These are phyloP conservation scores for Piaya cayana DNA, from an alignment of 2,113 vertebrate species.

Conservation along the genomic window DNA sequence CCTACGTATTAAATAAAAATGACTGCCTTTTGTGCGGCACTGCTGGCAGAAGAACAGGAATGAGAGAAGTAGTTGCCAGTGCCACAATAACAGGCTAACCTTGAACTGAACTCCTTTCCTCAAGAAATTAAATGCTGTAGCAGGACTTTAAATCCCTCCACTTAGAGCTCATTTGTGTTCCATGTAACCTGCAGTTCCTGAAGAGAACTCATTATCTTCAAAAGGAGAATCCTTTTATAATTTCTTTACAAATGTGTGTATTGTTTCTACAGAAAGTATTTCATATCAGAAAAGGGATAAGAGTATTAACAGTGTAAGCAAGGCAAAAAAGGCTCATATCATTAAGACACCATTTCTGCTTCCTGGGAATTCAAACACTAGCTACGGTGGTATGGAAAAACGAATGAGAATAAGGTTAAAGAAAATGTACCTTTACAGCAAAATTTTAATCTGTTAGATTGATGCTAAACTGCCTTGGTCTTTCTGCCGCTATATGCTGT, in stretches of 20 bases:
- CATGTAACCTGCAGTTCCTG: conserved; percentile 84
- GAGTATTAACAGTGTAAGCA: conserved; percentile 79
- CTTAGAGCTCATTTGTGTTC: conserved; percentile 88
- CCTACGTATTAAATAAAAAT: conserved; percentile 87
- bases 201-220: conserved; percentile 87
- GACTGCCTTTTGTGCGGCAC: conserved; percentile 82
- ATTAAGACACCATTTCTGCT: conserved; percentile 72
- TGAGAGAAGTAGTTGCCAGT: conserved; percentile 80
- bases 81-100: conserved; percentile 89
- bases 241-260: conserved; percentile 85
- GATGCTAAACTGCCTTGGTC: conserved; percentile 60
- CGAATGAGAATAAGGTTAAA: conserved; percentile 73
- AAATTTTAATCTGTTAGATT: conserved; percentile 74
- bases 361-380: conserved; percentile 71
- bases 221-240: conserved; percentile 83
- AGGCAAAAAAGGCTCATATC: conserved; percentile 69
- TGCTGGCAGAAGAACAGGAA: conserved; percentile 80
- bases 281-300: conserved; percentile 79
- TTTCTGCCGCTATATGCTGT: conserved; percentile 48
- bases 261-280: conserved; percentile 81
- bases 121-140: conserved; percentile 88
- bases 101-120: conserved; percentile 88
- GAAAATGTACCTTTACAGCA: conserved; percentile 75
- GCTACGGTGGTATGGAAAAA: conserved; percentile 67
- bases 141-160: conserved; percentile 88